A percentile compares a stretch with the other conserved stretches of the same genome.
These are phyloP conservation scores for Timandra comae DNA, from an alignment of 2,888 invertebrate genomes.

Conservation along the genomic window DNA sequence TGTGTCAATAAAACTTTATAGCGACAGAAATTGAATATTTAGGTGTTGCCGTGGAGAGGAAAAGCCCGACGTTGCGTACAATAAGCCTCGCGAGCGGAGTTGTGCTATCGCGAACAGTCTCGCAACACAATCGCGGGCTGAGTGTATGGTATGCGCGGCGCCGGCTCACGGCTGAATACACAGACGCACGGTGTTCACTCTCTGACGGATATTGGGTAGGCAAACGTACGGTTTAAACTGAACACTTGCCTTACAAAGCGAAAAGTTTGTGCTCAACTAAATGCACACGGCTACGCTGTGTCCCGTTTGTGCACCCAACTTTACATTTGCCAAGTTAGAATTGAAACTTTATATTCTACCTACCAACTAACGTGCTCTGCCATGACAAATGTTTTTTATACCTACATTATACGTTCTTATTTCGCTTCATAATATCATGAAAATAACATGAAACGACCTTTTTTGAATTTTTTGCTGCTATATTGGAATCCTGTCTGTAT, in stretches of 20 bases:
- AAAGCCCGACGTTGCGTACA: conserved; percentile 30
- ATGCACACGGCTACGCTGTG: conserved; percentile 45
- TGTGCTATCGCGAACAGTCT: conserved; percentile 46
- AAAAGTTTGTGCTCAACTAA: conserved; percentile 62
- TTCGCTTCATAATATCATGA: no score
- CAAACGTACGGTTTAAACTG: conserved; percentile 51
- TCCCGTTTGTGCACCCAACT: conserved; percentile 49
- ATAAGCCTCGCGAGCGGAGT: conserved; percentile 40
- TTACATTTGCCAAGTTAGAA: conserved; percentile 53
- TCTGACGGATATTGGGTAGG: conserved; percentile 59
- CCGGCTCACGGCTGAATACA: conserved; percentile 47
- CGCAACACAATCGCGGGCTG: conserved; percentile 35
- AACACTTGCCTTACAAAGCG: conserved; percentile 61
- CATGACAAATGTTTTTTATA: no score
- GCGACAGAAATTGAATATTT: conserved; percentile 41
- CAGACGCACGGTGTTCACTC: conserved; percentile 39
- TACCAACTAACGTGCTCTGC: conserved; percentile 25
- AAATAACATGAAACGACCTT: no score
- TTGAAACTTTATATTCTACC: conserved; percentile 28
- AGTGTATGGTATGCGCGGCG: conserved; percentile 12
- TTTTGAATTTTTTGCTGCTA: no score
- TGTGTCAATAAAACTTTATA: conserved; percentile 43
- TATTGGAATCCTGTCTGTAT: no score
- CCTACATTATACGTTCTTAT: no score
- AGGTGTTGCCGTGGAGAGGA: conserved; percentile 30